Conservation (phyloP, 2,113 vertebrate genomes). For the Tupaia tana region DNA sequence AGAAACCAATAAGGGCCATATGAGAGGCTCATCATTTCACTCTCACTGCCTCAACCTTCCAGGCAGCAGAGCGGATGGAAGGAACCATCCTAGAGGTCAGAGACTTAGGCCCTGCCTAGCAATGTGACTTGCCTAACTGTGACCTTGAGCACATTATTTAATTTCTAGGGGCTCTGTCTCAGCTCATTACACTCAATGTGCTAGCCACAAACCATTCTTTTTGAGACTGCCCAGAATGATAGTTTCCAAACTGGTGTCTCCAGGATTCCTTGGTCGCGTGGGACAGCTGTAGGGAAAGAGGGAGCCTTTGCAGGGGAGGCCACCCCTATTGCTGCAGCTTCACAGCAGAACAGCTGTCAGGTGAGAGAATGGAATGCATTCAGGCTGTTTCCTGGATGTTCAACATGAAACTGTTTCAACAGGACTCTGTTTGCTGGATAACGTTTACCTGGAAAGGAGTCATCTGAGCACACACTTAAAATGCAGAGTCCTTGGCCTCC, state of each 20-base stretch:
- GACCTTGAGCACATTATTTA: neutral
- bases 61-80: neutral
- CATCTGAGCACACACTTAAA: too few relatives aligned
- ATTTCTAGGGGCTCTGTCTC: neutral
- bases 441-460: too few relatives aligned
- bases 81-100: neutral
- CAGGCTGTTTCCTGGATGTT: too few relatives aligned
- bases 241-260: neutral
- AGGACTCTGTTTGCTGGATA: too few relatives aligned
- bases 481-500: too few relatives aligned
- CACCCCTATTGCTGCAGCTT: neutral
- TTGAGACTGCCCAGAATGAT: neutral
- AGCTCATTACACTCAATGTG: neutral
- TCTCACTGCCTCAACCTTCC: neutral
- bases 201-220: neutral
- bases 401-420: too few relatives aligned
- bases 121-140: neutral
- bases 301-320: neutral
- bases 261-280: neutral
- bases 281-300: neutral
- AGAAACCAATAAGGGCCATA: neutral
- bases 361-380: too few relatives aligned
- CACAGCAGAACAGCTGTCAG: neutral
- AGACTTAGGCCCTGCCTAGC: neutral
- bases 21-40: neutral